Base-by-base conservation (phyloP, 2,888 invertebrate genomes). In the Cotesia congregata region DNA sequence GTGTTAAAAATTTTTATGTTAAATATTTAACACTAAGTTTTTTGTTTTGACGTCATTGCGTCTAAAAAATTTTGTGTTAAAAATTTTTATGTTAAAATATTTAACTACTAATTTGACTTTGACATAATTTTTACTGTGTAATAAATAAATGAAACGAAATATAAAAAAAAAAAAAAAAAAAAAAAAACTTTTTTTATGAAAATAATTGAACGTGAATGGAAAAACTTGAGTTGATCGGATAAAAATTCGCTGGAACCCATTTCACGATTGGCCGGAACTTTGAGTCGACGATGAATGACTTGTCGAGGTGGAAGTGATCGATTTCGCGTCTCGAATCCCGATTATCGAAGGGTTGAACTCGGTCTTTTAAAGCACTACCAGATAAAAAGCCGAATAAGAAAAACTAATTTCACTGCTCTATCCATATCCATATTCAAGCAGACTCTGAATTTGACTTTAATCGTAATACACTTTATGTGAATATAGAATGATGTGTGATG, bases 401-500 rank as follows among this genome's bases (percentile, higher is more conserved):
- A 39, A 39, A 39, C 40, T n/a, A 17, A 6, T 30, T 30, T 30
- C 30, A 30, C 30, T 30, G 3, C 30, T 30, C 30, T 30, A 30
- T 30, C 30, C 30, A 30, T 30, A 30, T 30, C 30, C 30, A 30
- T 30, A 30, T 30, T 3, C 30, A 30, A 2, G 30, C 30, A 30
- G 30, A 30, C 30, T 30, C 30, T 30, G 30, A 30, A 30, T 72
- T 30, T 17, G 78, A 82, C 82, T 85, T 30, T 88, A 88, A 88
- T 88, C 85, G 85, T 85, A 85, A 87, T 86, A 89, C 15, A 62
- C 62, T 62, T 20, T 62, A 1, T 15, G 6, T 62, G 20, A 6
- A 65, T 20, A 30, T 30, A 30, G 88, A 88, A 89, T 89, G 88
- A 88, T 88, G 88, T 50, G 50, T 50, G 50, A 50, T 50, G 12